phyloP scores from a whole-genome alignment of 1,140 invertebrate genomes.

The Schlechtendalia chinensis region DNA sequence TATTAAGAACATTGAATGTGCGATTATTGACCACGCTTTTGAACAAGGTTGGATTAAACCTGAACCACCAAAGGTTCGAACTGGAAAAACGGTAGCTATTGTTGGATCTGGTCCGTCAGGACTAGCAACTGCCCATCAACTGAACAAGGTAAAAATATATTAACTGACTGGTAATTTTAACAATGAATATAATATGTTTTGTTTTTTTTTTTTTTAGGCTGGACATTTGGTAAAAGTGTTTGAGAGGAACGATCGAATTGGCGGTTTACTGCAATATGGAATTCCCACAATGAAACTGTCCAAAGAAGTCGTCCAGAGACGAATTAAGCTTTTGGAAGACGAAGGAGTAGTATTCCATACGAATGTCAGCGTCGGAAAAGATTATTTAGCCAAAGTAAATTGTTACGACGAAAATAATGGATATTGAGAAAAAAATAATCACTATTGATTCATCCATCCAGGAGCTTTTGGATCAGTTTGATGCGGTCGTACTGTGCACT shows the following conservation, averaged over 20 bases:
- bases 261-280: conserved; percentile 93
- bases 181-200: not conserved
- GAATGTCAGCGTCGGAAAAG: conserved; percentile 87
- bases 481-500: conserved; percentile 86
- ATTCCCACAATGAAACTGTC: conserved; percentile 97
- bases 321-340: conserved; percentile 80
- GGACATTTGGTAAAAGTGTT: conserved; percentile 91
- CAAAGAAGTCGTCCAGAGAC: conserved; percentile 86
- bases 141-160: conserved; percentile 78
- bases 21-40: conserved; percentile 98
- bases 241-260: conserved; percentile 92
- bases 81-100: conserved; percentile 86
- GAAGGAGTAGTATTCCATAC: conserved; percentile 93
- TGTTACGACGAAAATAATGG: conserved; percentile 36
- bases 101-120: conserved; percentile 95
- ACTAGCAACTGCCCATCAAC: conserved; percentile 92
- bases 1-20: conserved; percentile 98
- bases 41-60: conserved; percentile 93
- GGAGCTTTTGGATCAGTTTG: conserved; percentile 71
- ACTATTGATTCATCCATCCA: conserved; percentile 51
- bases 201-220: conserved; percentile 58
- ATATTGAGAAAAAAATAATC: not conserved
- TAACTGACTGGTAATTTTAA: not conserved
- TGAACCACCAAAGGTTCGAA: conserved; percentile 70
- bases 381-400: conserved; percentile 73